phyloP scores from a whole-genome alignment of 2,113 vertebrate species.

The Arenaria interpres region DNA sequence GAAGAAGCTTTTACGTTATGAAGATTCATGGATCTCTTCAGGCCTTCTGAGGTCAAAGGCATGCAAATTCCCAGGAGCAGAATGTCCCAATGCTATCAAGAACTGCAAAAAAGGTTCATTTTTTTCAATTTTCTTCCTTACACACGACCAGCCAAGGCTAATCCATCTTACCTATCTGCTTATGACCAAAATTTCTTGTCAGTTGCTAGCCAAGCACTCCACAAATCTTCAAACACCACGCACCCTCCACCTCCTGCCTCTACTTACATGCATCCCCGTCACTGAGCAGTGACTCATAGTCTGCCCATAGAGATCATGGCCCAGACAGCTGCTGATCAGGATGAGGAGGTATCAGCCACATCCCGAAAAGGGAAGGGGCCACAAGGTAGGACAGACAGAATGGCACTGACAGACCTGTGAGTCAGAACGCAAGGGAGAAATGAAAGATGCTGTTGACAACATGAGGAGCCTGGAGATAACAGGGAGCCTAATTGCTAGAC shows the following conservation, averaged over 20 bases:
- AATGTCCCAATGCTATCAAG: background rate
- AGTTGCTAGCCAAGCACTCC: background rate
- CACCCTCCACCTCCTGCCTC: background rate
- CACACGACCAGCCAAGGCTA: background rate
- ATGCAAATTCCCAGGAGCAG: background rate
- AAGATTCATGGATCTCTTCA: background rate
- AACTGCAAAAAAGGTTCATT: background rate
- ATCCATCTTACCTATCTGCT: background rate
- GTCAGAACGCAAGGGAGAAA: background rate
- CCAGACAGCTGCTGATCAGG: conserved; percentile 5
- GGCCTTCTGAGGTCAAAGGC: background rate
- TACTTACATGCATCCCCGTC: background rate
- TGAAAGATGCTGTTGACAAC: background rate
- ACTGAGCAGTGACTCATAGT: background rate
- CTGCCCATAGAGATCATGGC: background rate
- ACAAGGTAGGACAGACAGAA: background rate
- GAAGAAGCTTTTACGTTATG: background rate
- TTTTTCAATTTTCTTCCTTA: background rate
- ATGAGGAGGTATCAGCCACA: background rate
- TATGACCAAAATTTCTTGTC: background rate
- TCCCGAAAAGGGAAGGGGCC: conserved; percentile 4
- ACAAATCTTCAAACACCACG: background rate
- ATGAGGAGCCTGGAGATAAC: background rate
- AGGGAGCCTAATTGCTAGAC: background rate
- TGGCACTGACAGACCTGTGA: background rate